Base-by-base conservation (phyloP, 2,797 vertebrate genomes). In the Lepilemur septentrionalis region DNA sequence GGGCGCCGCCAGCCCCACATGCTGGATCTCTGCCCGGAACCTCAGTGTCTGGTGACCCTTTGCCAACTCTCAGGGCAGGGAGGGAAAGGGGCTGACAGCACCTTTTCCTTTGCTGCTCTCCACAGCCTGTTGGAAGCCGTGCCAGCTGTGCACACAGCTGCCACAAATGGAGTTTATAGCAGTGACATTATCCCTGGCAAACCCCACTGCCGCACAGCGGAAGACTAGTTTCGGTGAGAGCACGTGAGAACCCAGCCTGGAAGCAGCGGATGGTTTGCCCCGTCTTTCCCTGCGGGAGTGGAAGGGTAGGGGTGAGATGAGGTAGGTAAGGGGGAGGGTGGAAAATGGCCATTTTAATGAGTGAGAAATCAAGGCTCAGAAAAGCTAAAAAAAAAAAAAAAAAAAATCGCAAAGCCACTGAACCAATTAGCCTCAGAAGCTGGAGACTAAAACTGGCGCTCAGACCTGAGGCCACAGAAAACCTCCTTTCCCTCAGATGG, bases 401-500 rank as follows among this genome's bases (percentile, higher is more conserved):
- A 52, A 52, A 55, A 22, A 9, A 55, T 57, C 55, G 23, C 23
- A 12, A 30, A 25, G 43, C 43, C 46, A 70, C 14, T 0, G 13
- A 61, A 41, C 12, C 61, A 35, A 25, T 32, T 8, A 2, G 6
- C 30, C 20, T 32, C 12, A 23, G 75, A 43, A 41, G 46, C 43
- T 50, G 28, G 59, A 76, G 17, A 38, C 20, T 55, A 8, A 79
- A 55, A 48, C 0, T 15, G 28, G 59, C 1, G 0, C 20, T 57
- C 0, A 9, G 86, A 57, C 41, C 59, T 0, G 0, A 23, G 79
- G 55, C 35, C 25, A 1, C 12, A 17, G 25, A 8, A 7, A 43
- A 28, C 14, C 50, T 61, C n/a, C 30, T 18, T 7, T 25, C 50
- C 8, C n/a, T 17, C 0, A 0, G 67, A 87, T 0, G 4, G 1